Conservation (phyloP, 2,113 vertebrate genomes). For the Zosterops borbonicus region DNA sequence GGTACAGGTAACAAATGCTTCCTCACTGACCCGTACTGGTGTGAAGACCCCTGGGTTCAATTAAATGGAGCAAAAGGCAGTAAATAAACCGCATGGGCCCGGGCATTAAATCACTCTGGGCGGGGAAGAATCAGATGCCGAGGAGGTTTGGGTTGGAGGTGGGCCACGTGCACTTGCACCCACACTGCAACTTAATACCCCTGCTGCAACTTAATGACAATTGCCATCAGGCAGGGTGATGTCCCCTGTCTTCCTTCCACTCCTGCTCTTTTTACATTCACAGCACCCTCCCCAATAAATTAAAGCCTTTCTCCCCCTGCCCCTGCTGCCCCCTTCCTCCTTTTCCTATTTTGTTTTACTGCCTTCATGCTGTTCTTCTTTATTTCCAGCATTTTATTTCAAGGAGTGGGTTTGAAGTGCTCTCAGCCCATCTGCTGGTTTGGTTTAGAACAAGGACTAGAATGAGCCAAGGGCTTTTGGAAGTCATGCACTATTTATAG, state of each 20-base stretch:
- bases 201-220: background rate
- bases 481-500: slow-evolving; percentile 65
- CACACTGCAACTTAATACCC: background rate
- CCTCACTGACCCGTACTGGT: slow-evolving; percentile 1
- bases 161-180: background rate
- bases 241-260: background rate
- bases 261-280: background rate
- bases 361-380: slow-evolving; percentile 44
- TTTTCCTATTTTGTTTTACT: slow-evolving; percentile 32
- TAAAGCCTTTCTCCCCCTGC: background rate
- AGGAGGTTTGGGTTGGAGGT: background rate
- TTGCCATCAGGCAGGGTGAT: background rate
- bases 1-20: slow-evolving; percentile 42
- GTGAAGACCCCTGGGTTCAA: slow-evolving; percentile 34
- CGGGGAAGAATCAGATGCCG: background rate
- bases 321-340: background rate
- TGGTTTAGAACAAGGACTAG: slow-evolving; percentile 36
- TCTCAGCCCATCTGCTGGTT: slow-evolving; percentile 59
- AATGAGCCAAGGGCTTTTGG: slow-evolving; percentile 47
- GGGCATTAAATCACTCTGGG: slow-evolving; percentile 31
- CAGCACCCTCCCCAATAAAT: background rate
- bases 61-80: slow-evolving; percentile 57
- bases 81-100: slow-evolving; percentile 29
- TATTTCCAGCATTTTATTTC: slow-evolving; percentile 55
- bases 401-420: slow-evolving; percentile 40